A percentile compares a stretch with the other conserved stretches of the same genome.
phyloP scores from a whole-genome alignment of 2,888 invertebrate genomes.

The Limnephilus lunatus region DNA sequence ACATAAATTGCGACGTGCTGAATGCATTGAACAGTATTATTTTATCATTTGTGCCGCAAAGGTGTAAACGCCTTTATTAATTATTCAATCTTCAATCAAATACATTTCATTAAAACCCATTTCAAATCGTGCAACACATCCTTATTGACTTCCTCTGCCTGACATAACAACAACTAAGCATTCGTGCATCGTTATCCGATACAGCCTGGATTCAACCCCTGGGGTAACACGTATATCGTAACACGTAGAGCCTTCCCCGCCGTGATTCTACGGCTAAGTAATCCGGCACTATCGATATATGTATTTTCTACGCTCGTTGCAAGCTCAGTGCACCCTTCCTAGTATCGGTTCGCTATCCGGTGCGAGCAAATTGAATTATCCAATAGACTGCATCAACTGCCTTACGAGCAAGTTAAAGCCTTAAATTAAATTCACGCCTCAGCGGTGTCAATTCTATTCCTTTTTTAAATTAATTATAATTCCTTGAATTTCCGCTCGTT shows the following conservation, averaged over 20 bases:
- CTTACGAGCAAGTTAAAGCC: background rate
- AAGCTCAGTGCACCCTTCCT: background rate
- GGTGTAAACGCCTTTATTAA: too few relatives aligned
- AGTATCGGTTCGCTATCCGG: background rate
- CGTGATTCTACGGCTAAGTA: background rate
- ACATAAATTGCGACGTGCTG: too few relatives aligned
- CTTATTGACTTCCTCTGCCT: too few relatives aligned
- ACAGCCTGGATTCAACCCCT: background rate
- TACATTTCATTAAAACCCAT: too few relatives aligned
- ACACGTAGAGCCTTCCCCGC: background rate
- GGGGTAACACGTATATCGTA: background rate
- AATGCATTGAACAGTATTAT: too few relatives aligned
- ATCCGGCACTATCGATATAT: background rate
- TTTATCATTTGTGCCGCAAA: too few relatives aligned
- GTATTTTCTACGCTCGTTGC: background rate
- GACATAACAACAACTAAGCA: too few relatives aligned
- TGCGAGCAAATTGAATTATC: slow-evolving; percentile 28
- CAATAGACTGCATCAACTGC: background rate
- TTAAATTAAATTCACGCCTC: slow-evolving; percentile 19
- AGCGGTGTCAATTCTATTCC: background rate
- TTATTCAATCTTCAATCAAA: too few relatives aligned
- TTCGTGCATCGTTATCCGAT: background rate
- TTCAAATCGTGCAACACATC: too few relatives aligned
- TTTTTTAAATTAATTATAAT: background rate
- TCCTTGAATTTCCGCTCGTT: background rate